Percentiles rank a stretch among this genome's conserved stretches.
These are phyloP conservation scores for Agrochola litura DNA, from an alignment of 2,888 invertebrate species.

Conservation along the genomic window DNA sequence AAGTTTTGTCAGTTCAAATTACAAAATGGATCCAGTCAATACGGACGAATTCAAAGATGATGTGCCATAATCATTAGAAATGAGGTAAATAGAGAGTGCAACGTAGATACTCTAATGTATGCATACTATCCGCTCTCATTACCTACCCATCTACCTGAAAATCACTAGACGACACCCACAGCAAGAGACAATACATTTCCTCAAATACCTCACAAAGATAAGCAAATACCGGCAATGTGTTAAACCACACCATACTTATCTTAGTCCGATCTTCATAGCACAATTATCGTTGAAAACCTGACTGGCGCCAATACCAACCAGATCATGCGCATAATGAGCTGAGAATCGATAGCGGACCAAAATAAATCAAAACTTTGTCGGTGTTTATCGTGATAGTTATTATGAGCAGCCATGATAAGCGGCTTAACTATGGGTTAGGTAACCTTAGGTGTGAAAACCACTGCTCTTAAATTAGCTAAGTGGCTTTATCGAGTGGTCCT, in stretches of 20 bases:
- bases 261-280: slow-evolving; percentile 53
- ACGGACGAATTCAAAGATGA: neutral
- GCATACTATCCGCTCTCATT: neutral
- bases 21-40: neutral
- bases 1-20: too few relatives aligned
- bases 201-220: slow-evolving; percentile 32
- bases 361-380: slow-evolving; percentile 64
- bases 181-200: slow-evolving; percentile 7
- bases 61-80: neutral
- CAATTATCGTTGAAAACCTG: slow-evolving; percentile 61
- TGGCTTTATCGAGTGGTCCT: slow-evolving; percentile 78
- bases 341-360: slow-evolving; percentile 57
- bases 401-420: slow-evolving; percentile 69
- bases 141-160: neutral
- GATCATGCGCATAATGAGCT: slow-evolving; percentile 49
- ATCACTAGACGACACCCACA: slow-evolving; percentile 4
- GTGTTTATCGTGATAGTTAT: slow-evolving; percentile 60
- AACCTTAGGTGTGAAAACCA: slow-evolving; percentile 77
- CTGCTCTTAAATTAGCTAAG: slow-evolving; percentile 79
- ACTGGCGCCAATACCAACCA: slow-evolving; percentile 59
- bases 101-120: neutral
- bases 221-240: slow-evolving; percentile 42
- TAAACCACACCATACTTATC: slow-evolving; percentile 47
- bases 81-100: neutral
- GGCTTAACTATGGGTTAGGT: slow-evolving; percentile 73